Conservation (phyloP, 1,140 invertebrate genomes). For the Probaryconus sp. region DNA sequence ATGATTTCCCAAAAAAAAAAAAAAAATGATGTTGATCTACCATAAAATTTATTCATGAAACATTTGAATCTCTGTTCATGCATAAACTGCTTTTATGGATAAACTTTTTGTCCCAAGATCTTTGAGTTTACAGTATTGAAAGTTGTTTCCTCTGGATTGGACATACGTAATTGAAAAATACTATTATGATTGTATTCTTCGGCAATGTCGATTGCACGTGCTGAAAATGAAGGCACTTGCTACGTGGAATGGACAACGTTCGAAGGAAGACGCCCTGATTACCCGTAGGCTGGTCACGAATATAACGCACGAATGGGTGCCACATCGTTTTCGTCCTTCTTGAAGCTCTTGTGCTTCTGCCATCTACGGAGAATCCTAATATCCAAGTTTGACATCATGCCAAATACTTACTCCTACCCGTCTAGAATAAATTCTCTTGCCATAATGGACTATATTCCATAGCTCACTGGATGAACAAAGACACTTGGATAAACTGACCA, state of each 20-base stretch:
- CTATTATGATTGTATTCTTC: slow-evolving; percentile 49
- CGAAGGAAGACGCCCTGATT: slow-evolving; percentile 46
- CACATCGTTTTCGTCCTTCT: slow-evolving; percentile 64
- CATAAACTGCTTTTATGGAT: too few relatives aligned
- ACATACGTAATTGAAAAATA: slow-evolving; percentile 51
- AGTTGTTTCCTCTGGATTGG: too few relatives aligned
- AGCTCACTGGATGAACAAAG: slow-evolving; percentile 33
- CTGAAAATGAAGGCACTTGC: slow-evolving; percentile 63
- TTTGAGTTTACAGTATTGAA: too few relatives aligned
- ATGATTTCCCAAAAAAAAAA: too few relatives aligned
- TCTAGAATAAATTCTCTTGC: slow-evolving; percentile 49
- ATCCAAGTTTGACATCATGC: slow-evolving; percentile 77
- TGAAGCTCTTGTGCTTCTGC: slow-evolving; percentile 41
- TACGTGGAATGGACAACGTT: slow-evolving; percentile 46
- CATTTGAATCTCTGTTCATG: too few relatives aligned
- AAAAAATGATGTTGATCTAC: too few relatives aligned
- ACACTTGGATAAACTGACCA: slow-evolving; percentile 37
- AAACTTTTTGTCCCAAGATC: too few relatives aligned
- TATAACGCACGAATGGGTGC: slow-evolving; percentile 72
- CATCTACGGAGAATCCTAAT: slow-evolving; percentile 75
- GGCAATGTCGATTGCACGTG: slow-evolving; percentile 57
- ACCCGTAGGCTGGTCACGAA: slow-evolving; percentile 75
- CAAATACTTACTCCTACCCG: slow-evolving; percentile 72
- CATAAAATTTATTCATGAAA: too few relatives aligned
- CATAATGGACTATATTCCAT: slow-evolving; percentile 37